phyloP scores from a whole-genome alignment of 2,888 invertebrate species.

The Pegoplata infirma region DNA sequence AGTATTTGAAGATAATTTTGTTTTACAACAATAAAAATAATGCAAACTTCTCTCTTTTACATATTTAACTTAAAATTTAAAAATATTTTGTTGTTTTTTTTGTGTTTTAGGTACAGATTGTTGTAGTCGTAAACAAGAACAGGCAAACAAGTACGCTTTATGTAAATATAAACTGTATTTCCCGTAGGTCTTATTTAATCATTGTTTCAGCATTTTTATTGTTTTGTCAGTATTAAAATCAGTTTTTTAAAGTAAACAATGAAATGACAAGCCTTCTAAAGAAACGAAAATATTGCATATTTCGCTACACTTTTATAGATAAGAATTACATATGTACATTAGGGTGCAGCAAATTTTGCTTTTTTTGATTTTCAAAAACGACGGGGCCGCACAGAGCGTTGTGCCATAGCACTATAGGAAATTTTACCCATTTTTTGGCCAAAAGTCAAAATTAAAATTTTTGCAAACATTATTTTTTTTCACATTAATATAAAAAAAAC shows the following conservation, averaged over 20 bases:
- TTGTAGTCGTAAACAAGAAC: slow-evolving; percentile 23
- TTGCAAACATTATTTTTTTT: too few species aligned
- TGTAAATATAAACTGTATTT: slow-evolving; percentile 47
- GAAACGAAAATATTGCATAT: slow-evolving; percentile 13
- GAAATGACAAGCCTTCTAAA: slow-evolving; percentile 15
- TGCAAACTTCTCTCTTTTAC: slow-evolving; percentile 11
- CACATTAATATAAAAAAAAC: too few species aligned
- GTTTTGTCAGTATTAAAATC: slow-evolving; percentile 3
- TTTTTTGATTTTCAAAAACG: too few species aligned
- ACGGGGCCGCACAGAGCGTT: too few species aligned
- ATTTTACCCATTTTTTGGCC: too few species aligned
- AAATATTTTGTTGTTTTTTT: slow-evolving; percentile 7
- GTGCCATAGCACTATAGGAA: too few species aligned
- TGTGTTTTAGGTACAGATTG: slow-evolving; percentile 21
- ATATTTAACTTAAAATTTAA: not conserved
- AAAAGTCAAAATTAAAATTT: too few species aligned
- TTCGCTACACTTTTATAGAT: slow-evolving; percentile 40
- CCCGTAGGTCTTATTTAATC: slow-evolving; percentile 26
- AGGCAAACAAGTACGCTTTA: slow-evolving; percentile 42
- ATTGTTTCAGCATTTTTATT: slow-evolving; percentile 1
- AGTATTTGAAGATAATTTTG: slow-evolving; percentile 30
- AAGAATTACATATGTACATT: slow-evolving; percentile 1
- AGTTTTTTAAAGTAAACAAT: slow-evolving; percentile 5
- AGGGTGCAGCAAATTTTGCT: too few species aligned
- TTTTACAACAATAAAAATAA: slow-evolving; percentile 33